Conservation (phyloP, 2,888 invertebrate genomes). For the Dinocampus coccinellae region DNA sequence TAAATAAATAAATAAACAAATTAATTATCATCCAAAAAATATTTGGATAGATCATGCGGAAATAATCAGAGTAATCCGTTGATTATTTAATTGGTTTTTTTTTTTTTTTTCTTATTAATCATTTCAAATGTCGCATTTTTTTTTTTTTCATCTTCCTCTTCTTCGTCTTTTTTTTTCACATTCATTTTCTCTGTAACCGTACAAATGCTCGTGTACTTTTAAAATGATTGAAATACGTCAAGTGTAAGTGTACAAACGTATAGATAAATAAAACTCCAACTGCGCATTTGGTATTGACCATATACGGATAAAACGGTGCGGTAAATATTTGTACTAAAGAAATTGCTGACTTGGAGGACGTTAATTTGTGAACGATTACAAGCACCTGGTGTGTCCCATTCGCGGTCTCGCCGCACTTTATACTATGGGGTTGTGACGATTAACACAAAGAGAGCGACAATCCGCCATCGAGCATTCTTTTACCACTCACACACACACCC, state of each 20-base stretch:
- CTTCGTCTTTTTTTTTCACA: too few relatives aligned
- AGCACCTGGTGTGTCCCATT: slow-evolving; percentile 59
- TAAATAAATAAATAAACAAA: neutral
- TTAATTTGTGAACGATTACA: slow-evolving; percentile 68
- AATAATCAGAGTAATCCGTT: neutral
- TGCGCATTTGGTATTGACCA: slow-evolving; percentile 57
- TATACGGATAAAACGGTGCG: slow-evolving; percentile 54
- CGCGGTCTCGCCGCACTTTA: slow-evolving; percentile 1
- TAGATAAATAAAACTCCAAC: neutral
- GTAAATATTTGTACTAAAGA: slow-evolving; percentile 60
- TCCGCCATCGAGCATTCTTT: slow-evolving; percentile 40
- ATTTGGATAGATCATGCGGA: neutral
- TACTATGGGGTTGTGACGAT: neutral
- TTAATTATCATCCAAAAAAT: neutral
- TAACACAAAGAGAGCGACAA: slow-evolving; percentile 18
- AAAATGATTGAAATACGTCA: slow-evolving; percentile 61
- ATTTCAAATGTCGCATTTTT: too few relatives aligned
- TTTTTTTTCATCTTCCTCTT: too few relatives aligned
- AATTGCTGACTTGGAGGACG: slow-evolving; percentile 63
- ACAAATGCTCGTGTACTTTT: slow-evolving; percentile 22
- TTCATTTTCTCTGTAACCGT: neutral
- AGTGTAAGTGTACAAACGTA: slow-evolving; percentile 23
- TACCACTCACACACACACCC: slow-evolving; percentile 38
- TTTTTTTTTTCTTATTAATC: too few relatives aligned
- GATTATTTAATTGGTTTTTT: neutral